These are phyloP conservation scores for Ylistrum balloti DNA, from an alignment of 1,140 invertebrate genomes.

Conservation along the genomic window DNA sequence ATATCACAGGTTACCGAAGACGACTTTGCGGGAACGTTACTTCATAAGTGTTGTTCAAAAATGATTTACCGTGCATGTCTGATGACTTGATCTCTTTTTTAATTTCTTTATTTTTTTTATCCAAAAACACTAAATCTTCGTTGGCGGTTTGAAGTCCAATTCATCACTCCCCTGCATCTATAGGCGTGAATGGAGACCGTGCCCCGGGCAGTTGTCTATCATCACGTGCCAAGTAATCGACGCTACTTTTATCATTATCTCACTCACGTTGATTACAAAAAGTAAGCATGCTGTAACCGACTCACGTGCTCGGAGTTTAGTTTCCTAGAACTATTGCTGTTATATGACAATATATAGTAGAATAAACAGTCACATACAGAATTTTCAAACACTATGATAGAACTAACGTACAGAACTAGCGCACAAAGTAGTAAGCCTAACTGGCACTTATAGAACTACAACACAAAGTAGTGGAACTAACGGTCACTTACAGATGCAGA, in stretches of 20 bases:
- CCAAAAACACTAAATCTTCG: slow-evolving; percentile 3
- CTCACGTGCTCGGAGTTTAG: background rate
- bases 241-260: background rate
- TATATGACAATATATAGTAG: too few species aligned
- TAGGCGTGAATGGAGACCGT: background rate
- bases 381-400: too few species aligned
- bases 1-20: background rate
- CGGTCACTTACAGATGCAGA: too few species aligned
- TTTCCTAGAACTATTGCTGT: background rate
- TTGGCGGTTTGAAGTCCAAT: background rate
- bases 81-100: background rate
- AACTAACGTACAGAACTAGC: too few species aligned
- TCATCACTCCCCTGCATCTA: background rate
- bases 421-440: too few species aligned
- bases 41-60: background rate
- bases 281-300: background rate
- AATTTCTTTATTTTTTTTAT: background rate
- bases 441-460: too few species aligned
- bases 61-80: background rate
- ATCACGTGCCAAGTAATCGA: background rate
- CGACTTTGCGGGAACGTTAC: background rate
- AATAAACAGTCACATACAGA: too few species aligned
- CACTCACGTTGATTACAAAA: background rate
- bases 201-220: background rate
- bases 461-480: too few species aligned